Evolutionary conservation across 2,113 vertebrate genomes (phyloP).

Genomic region (Strix uralensis): DNA sequence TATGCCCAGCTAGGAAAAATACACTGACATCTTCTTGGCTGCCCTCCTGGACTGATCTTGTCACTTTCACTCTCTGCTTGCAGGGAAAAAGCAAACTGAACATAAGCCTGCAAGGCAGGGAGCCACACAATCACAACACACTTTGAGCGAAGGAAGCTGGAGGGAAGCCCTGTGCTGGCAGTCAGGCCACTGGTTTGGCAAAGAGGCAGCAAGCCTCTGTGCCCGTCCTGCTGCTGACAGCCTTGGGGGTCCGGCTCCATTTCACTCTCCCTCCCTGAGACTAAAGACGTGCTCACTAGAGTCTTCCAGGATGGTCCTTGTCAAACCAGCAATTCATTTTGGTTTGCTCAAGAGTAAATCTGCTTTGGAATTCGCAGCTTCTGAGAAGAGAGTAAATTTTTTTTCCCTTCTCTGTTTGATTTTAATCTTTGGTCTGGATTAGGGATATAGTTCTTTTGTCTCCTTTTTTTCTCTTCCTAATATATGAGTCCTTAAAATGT

Average conservation of each 20-base stretch:
- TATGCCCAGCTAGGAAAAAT: neutral
- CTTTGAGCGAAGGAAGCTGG: neutral
- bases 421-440: neutral
- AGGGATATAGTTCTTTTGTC: accelerated
- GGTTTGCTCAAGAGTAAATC: neutral
- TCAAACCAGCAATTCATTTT: neutral
- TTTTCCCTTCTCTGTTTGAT: neutral
- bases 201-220: neutral
- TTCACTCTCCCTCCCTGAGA: neutral
- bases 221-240: accelerated
- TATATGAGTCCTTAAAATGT: neutral
- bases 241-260: neutral
- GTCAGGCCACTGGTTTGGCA: neutral
- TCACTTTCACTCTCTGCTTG: constrained; percentile 9
- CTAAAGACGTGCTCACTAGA: neutral
- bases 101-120: constrained; percentile 24
- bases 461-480: neutral
- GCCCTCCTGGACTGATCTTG: constrained; percentile 28
- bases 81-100: neutral
- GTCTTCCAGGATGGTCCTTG: neutral
- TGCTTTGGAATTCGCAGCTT: neutral
- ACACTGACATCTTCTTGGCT: constrained; percentile 28
- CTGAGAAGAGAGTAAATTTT: neutral
- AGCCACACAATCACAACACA: neutral
- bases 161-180: neutral